Percentiles rank a stretch among this genome's conserved stretches.
Evolutionary conservation across 1,140 invertebrate genomes (phyloP).

Genomic region (Trichogramma pretiosum): DNA sequence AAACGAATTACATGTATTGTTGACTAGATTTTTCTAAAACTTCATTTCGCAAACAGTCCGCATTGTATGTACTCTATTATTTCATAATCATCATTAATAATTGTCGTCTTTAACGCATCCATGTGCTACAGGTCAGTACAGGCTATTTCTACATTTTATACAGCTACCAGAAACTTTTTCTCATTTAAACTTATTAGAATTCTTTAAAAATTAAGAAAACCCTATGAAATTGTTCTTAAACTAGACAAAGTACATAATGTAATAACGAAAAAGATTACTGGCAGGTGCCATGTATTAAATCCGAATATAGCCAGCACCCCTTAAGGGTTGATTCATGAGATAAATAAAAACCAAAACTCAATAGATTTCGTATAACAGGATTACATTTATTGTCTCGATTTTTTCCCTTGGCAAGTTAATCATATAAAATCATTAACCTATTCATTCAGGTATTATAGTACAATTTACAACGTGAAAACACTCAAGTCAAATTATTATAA

Average conservation of each 20-base stretch:
- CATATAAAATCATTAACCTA: conserved; percentile 31
- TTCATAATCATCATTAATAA: background rate
- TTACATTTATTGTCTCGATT: conserved; percentile 48
- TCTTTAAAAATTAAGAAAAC: background rate
- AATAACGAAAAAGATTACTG: conserved; percentile 14
- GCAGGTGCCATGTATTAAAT: conserved; percentile 33
- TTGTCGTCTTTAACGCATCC: conserved; percentile 38
- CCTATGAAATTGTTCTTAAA: background rate
- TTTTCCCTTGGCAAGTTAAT: conserved; percentile 36
- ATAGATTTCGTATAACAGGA: conserved; percentile 44
- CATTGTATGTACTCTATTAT: conserved; percentile 21
- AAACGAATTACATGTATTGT: conserved; percentile 6
- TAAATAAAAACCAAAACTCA: conserved; percentile 46
- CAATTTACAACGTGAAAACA: conserved; percentile 37
- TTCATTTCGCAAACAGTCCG: conserved; percentile 28
- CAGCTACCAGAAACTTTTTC: conserved; percentile 31
- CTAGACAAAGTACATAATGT: conserved; percentile 17
- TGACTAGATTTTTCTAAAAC: conserved; percentile 13
- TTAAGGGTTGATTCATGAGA: conserved; percentile 28
- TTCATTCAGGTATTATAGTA: conserved; percentile 24
- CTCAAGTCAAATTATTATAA: conserved; percentile 24
- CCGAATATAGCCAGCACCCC: conserved; percentile 42
- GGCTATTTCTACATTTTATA: conserved; percentile 41
- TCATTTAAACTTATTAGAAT: conserved; percentile 7
- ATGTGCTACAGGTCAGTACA: conserved; percentile 49